Conservation (phyloP, 2,113 vertebrate genomes). For the Pollimyrus isidori region DNA sequence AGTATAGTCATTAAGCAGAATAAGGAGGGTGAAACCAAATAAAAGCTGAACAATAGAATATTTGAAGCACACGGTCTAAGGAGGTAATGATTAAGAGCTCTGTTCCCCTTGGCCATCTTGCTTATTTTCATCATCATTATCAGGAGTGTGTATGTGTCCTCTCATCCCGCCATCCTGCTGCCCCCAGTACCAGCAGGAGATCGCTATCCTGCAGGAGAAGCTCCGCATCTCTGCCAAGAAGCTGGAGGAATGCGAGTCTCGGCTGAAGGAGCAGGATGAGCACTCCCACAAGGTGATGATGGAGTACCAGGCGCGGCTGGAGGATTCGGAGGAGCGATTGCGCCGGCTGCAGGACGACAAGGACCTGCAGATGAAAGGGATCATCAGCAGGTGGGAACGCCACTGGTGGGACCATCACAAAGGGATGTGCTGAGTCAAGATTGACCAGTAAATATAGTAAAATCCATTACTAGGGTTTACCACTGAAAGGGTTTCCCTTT, state of each 20-base stretch:
- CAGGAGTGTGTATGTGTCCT: not conserved
- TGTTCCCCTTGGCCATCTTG: not conserved
- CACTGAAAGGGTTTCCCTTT: not conserved
- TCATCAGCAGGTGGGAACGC: slow-evolving; percentile 85
- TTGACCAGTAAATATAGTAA: not conserved
- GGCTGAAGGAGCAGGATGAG: slow-evolving; percentile 93
- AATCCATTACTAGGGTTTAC: not conserved
- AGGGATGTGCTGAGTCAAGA: not conserved
- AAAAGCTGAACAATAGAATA: not conserved
- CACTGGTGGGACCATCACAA: not conserved
- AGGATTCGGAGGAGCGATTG: slow-evolving; percentile 90
- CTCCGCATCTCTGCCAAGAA: slow-evolving; percentile 86
- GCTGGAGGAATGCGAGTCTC: slow-evolving; percentile 89
- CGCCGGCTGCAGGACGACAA: slow-evolving; percentile 96
- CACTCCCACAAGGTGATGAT: slow-evolving; percentile 89
- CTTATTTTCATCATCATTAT: not conserved
- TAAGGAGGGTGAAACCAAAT: not conserved
- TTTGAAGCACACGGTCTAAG: not conserved
- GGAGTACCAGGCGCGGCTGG: slow-evolving; percentile 92
- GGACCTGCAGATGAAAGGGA: slow-evolving; percentile 98
- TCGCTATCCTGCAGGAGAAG: slow-evolving; percentile 88
- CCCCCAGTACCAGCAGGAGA: slow-evolving; percentile 84
- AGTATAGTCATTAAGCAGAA: not conserved
- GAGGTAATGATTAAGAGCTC: not conserved
- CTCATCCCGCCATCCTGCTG: not conserved